These are phyloP conservation scores for Muricea muricata DNA, from an alignment of 92 coral and sea anemone species.

Conservation along the genomic window DNA sequence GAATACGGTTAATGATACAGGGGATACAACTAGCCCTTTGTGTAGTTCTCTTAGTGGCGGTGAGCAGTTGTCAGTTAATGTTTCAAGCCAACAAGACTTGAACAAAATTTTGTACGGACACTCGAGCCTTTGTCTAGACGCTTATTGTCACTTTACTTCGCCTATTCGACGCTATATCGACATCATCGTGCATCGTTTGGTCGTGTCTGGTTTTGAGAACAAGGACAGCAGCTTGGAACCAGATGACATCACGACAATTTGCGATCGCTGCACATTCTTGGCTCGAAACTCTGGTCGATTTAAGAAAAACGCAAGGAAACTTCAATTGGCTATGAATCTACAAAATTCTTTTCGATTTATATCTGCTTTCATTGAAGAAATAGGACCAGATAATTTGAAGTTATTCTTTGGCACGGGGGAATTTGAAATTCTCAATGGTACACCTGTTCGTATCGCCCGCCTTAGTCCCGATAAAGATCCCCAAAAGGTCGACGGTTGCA, in stretches of 20 bases:
- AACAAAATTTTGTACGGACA: constrained; percentile 17
- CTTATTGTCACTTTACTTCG: constrained; percentile 88
- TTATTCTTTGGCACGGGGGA: constrained; percentile 36
- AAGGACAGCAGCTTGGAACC: neutral
- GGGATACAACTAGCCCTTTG: neutral
- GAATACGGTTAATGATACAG: neutral
- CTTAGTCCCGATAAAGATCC: constrained; percentile 65
- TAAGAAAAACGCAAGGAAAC: constrained; percentile 66
- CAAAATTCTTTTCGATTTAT: constrained; percentile 62
- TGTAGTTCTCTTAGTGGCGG: neutral
- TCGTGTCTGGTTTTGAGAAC: constrained; percentile 19
- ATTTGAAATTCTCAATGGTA: constrained; percentile 63
- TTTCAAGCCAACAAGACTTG: neutral
- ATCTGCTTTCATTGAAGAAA: constrained; percentile 63
- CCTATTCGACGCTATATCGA: constrained; percentile 96
- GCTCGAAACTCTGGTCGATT: constrained; percentile 67
- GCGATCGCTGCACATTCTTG: constrained; percentile 78
- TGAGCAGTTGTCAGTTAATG: neutral
- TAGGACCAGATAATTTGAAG: constrained; percentile 32
- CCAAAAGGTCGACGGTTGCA: neutral
- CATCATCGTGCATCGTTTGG: constrained; percentile 82
- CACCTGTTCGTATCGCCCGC: constrained; percentile 63
- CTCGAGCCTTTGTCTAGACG: constrained; percentile 60
- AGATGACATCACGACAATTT: constrained; percentile 72
- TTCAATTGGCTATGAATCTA: constrained; percentile 64